Conservation (phyloP, 2,888 invertebrate species). For the Lepidochrysops patricia region DNA sequence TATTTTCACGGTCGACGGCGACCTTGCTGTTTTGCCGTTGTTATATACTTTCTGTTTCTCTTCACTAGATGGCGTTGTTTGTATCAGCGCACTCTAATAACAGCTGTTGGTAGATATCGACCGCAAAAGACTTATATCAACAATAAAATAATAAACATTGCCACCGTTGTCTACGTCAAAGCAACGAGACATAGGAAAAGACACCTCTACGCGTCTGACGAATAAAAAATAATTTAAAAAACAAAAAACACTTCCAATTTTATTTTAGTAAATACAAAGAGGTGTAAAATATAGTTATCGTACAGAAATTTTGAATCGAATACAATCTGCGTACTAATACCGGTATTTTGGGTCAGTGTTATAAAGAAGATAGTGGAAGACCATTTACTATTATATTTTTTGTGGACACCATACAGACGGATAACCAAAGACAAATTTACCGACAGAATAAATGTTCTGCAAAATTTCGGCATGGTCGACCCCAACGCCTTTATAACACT, state of each 20-base stretch:
- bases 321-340: not conserved
- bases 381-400: not conserved
- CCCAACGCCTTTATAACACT: not conserved
- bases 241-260: conserved; percentile 9
- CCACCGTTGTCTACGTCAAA: not conserved
- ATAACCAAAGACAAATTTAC: not conserved
- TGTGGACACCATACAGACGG: not conserved
- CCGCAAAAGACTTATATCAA: not conserved
- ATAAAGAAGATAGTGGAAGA: not conserved
- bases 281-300: conserved; percentile 9
- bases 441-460: not conserved
- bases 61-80: not conserved
- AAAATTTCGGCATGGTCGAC: not conserved
- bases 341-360: not conserved
- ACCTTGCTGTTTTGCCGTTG: not conserved
- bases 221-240: conserved; percentile 10
- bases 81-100: not conserved
- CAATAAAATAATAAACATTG: not conserved
- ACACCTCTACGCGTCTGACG: not conserved
- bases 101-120: not conserved
- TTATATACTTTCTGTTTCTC: not conserved
- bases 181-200: not conserved
- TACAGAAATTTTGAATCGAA: not conserved
- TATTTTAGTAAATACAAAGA: conserved; percentile 13
- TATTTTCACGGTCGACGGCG: not conserved